Evolutionary conservation across 1,140 invertebrate species (phyloP).

Genomic region (Zaprionus vittiger): DNA sequence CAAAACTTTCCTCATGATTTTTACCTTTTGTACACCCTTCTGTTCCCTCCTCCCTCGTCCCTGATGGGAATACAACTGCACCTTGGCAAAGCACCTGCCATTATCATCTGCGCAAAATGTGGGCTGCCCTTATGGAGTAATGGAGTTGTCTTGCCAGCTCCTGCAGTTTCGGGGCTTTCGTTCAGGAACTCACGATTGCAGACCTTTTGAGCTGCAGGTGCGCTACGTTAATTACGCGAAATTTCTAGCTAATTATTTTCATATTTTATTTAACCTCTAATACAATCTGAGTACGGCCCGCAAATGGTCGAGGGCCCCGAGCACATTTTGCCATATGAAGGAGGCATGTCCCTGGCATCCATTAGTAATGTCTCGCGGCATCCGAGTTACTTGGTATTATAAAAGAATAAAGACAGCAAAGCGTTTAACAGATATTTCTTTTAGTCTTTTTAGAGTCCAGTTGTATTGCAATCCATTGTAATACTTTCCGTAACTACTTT

Average conservation of each 20-base stretch:
- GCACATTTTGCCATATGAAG: constrained; percentile 9
- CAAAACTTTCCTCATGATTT: constrained; percentile 66
- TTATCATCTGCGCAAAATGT: constrained; percentile 53
- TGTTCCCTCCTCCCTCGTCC: constrained; percentile 11
- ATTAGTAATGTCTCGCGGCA: constrained; percentile 16
- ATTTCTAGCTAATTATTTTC: constrained; percentile 65
- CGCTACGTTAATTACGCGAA: constrained; percentile 50
- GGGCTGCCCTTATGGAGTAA: constrained; percentile 77
- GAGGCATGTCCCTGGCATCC: constrained; percentile 29
- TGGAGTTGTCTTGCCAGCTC: constrained; percentile 62
- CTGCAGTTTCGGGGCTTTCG: constrained; percentile 20
- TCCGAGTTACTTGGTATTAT: constrained; percentile 13
- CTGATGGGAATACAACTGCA: constrained; percentile 29
- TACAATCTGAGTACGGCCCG: constrained; percentile 11
- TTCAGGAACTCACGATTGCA: not conserved
- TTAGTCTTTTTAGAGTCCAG: not conserved
- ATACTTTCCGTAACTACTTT: not conserved
- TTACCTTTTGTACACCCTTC: constrained; percentile 25
- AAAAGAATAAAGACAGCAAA: constrained; percentile 11
- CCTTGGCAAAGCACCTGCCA: constrained; percentile 56
- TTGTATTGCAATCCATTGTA: not conserved
- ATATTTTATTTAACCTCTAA: constrained; percentile 48
- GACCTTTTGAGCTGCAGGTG: constrained; percentile 40
- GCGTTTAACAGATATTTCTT: not conserved
- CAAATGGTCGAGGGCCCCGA: not conserved